A percentile compares a stretch with the other conserved stretches of the same genome.
These are phyloP conservation scores for Keiferia lycopersicella DNA, from an alignment of 2,888 invertebrate species.

Conservation along the genomic window DNA sequence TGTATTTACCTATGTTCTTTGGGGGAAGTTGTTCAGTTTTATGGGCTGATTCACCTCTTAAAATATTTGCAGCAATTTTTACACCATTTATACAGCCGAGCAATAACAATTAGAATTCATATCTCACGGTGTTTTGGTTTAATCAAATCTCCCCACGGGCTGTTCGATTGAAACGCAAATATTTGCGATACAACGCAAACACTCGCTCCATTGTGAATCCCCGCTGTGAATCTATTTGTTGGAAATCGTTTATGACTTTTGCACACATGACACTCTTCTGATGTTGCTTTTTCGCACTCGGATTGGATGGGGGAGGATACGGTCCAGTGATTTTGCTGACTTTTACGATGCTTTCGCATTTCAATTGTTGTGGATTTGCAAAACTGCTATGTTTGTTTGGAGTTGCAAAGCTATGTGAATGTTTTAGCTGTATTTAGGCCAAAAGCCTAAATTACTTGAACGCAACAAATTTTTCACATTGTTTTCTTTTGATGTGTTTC, in stretches of 20 bases:
- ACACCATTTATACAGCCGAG: no score
- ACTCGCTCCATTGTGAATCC: slow-evolving; percentile 52
- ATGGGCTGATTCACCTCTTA: no score
- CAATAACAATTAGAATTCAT: slow-evolving; percentile 35
- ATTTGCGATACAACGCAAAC: slow-evolving; percentile 65
- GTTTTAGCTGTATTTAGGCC: no score
- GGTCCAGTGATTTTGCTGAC: background rate
- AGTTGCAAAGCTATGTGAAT: no score
- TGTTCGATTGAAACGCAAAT: slow-evolving; percentile 54
- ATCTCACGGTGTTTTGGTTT: slow-evolving; percentile 60
- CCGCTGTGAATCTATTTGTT: slow-evolving; percentile 66
- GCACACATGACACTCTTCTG: slow-evolving; percentile 46
- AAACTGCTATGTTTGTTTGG: no score
- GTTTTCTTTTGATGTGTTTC: background rate
- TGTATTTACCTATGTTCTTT: no score
- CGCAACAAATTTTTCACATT: no score
- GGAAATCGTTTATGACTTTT: slow-evolving; percentile 59
- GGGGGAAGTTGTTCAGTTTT: no score
- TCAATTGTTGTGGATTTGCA: background rate
- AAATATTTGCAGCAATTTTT: no score
- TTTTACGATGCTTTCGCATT: slow-evolving; percentile 4
- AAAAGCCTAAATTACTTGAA: no score
- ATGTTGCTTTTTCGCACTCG: slow-evolving; percentile 15
- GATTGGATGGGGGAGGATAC: background rate
- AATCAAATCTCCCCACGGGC: slow-evolving; percentile 69